Evolutionary conservation across 2,797 vertebrate species (phyloP).

Genomic region (Crocodylus rhombifer): DNA sequence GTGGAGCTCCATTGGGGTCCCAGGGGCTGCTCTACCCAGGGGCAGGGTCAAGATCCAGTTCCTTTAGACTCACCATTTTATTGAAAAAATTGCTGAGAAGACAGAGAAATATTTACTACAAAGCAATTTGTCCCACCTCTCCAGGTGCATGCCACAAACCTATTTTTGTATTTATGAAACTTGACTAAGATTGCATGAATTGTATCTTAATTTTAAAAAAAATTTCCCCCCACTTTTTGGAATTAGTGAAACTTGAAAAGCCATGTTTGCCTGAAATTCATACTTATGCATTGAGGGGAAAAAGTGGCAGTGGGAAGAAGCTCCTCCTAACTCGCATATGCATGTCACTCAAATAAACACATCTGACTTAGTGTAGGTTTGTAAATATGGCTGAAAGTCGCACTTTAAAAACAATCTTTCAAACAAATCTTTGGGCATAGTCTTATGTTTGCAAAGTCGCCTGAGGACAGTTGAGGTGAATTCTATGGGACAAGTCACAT

Average conservation of each 20-base stretch:
- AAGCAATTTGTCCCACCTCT: too few relatives aligned
- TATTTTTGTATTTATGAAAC: not conserved
- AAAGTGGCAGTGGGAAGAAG: not conserved
- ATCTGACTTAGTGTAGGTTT: not conserved
- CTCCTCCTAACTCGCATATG: not conserved
- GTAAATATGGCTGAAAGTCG: not conserved
- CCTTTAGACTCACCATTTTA: not conserved
- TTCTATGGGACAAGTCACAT: not conserved
- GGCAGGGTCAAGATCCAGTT: not conserved
- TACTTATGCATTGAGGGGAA: not conserved
- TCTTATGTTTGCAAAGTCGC: too few relatives aligned
- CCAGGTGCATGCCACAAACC: too few relatives aligned
- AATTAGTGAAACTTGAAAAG: not conserved
- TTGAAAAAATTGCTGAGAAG: not conserved
- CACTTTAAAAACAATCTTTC: not conserved
- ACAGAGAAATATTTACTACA: not conserved
- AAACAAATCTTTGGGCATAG: not conserved
- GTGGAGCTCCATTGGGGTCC: too few relatives aligned
- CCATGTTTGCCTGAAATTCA: not conserved
- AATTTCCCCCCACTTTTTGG: not conserved
- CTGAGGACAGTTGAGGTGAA: not conserved
- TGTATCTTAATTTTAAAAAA: not conserved
- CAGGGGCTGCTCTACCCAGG: not conserved
- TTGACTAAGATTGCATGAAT: not conserved
- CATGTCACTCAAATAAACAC: not conserved